Percentiles rank a stretch among this genome's conserved stretches.
phyloP scores from a whole-genome alignment of 2,797 vertebrate genomes.

The Lepus oiostolus region DNA sequence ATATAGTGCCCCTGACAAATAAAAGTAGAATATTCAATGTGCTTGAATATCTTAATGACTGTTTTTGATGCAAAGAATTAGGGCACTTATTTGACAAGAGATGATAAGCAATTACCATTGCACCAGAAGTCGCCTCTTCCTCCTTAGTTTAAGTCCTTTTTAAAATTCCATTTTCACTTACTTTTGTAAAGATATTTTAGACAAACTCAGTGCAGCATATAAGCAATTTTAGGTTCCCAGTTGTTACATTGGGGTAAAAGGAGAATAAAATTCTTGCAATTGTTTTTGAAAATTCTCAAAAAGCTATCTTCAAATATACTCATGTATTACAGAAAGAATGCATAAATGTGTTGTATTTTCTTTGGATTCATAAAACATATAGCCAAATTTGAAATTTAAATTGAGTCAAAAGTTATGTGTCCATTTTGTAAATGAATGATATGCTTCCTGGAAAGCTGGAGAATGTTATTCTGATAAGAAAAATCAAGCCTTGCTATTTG shows the following conservation, averaged over 20 bases:
- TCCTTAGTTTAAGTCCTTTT: neutral
- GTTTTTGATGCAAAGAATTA: slow-evolving; percentile 33
- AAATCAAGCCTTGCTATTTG: slow-evolving; percentile 7
- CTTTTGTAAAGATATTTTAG: slow-evolving; percentile 40
- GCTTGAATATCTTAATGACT: neutral
- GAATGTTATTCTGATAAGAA: neutral
- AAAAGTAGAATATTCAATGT: slow-evolving; percentile 27
- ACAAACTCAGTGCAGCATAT: neutral
- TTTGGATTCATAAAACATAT: slow-evolving; percentile 20
- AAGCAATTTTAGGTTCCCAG: neutral
- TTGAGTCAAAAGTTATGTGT: slow-evolving; percentile 11
- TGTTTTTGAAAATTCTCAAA: neutral
- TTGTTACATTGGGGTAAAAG: neutral
- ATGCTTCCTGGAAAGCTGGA: neutral
- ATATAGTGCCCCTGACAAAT: neutral
- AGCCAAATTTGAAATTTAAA: neutral
- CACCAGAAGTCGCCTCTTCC: neutral
- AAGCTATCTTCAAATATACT: neutral
- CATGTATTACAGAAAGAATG: neutral
- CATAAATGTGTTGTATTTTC: neutral
- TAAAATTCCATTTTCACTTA: neutral
- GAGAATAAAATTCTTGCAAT: neutral
- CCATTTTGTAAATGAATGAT: neutral
- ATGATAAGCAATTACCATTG: neutral
- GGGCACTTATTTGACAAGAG: neutral